These are phyloP conservation scores for Homarus gammarus DNA, from an alignment of 2,888 invertebrate species.

Conservation along the genomic window DNA sequence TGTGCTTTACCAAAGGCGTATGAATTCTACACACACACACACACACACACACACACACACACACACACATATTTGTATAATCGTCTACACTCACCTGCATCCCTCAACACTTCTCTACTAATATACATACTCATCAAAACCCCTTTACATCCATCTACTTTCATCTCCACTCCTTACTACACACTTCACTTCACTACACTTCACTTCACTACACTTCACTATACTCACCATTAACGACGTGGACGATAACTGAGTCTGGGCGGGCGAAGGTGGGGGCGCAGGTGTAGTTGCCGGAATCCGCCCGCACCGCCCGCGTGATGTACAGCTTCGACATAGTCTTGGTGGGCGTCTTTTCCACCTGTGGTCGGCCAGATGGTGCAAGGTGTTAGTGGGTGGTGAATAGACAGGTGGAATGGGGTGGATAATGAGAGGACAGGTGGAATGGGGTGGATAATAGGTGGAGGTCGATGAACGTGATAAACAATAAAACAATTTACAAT, in stretches of 20 bases:
- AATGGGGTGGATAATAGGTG: neutral
- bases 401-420: neutral
- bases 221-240: constrained; percentile 61
- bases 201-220: no score
- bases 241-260: constrained; percentile 61
- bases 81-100: neutral
- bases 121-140: neutral
- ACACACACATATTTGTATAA: neutral
- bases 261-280: constrained; percentile 61
- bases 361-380: neutral
- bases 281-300: constrained; percentile 68
- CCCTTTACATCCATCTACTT: neutral
- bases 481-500: no score
- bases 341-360: constrained; percentile 67
- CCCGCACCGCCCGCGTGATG: constrained; percentile 60
- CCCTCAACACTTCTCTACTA: neutral
- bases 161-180: neutral
- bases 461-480: neutral
- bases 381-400: neutral
- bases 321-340: constrained; percentile 58
- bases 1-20: no score
- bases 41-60: no score
- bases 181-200: neutral
- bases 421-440: neutral
- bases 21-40: no score